Conservation (phyloP, 2,797 vertebrate genomes). For the Sebastes steindachneri region DNA sequence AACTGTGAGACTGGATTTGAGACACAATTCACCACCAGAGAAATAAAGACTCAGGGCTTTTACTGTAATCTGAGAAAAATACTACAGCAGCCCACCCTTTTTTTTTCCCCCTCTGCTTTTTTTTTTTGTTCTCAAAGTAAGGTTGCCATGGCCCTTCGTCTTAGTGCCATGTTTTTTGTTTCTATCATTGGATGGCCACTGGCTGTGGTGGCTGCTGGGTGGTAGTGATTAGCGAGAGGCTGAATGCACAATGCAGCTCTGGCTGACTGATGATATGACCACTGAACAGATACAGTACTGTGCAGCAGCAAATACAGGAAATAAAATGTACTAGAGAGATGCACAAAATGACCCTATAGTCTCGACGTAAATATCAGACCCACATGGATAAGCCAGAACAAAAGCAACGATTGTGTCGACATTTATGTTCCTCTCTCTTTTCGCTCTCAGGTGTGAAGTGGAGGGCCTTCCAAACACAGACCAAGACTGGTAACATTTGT, state of each 20-base stretch:
- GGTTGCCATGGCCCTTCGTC: slow-evolving; percentile 45
- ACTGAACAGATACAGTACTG: slow-evolving; percentile 48
- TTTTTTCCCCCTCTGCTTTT: background rate
- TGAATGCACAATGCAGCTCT: slow-evolving; percentile 64
- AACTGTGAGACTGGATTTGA: slow-evolving; percentile 13
- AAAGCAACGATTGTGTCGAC: background rate
- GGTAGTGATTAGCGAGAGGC: slow-evolving; percentile 61
- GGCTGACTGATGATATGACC: slow-evolving; percentile 61
- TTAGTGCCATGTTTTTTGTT: slow-evolving; percentile 36
- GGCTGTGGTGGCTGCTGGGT: slow-evolving; percentile 67
- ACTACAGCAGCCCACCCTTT: slow-evolving; percentile 1
- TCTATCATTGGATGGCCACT: slow-evolving; percentile 55
- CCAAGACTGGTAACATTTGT: slow-evolving; percentile 77
- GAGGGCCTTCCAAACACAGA: slow-evolving; percentile 77
- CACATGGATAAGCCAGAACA: background rate
- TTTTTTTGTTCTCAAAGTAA: slow-evolving; percentile 40
- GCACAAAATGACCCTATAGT: slow-evolving; percentile 5
- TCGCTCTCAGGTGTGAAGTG: slow-evolving; percentile 77
- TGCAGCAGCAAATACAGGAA: slow-evolving; percentile 40
- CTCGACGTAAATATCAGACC: background rate
- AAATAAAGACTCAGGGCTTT: slow-evolving; percentile 1
- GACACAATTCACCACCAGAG: background rate
- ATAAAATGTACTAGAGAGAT: background rate
- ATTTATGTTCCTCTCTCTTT: background rate
- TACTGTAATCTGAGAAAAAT: background rate